Base-by-base conservation (phyloP, 1,140 invertebrate genomes). In the Mizuhopecten yessoensis region DNA sequence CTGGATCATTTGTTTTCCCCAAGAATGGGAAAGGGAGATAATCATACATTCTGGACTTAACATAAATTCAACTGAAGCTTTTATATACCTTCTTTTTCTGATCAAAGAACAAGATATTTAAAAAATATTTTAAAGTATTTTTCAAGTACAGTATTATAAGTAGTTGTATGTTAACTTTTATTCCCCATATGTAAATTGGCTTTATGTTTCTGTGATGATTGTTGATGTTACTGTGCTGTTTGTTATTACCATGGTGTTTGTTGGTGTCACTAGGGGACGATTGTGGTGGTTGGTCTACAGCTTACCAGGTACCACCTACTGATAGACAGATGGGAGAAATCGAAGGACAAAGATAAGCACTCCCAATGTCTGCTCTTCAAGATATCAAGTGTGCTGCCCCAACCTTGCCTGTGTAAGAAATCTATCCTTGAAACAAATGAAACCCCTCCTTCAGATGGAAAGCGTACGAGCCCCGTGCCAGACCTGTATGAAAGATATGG, bases 241-340 rank as follows among this genome's bases (percentile, higher is more conserved):
- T 45, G 42, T 9, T 45, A 17, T 15, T 13, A 45, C 17, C 42
- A 45, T 45, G 17, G 42, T 45, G 34, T 88, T 29, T 87, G 20
- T 75, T 42, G 23, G 33, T 88, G 33, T 75, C 88, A 91, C 3
- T 88, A 94, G 94, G 94, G 94, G 45, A 91, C 94, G 39, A 91
- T 90, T 42, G 93, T 93, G 29, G 91, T 93, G 0, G 90, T 94
- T 45, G 93, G 94, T 20, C 91, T 94, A 9, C 92, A 94, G 49
- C n/a, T 94, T 0, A 93, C 94, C 33, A 90, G 89, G 88, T 90
- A 87, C 33, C 90, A 75, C n/a, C 57, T 75, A n/a, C n/a, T 75
- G n/a, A 75, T 75, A 29, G 57, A 75, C n/a, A 75, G n/a, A 75
- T 75, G 89, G 34, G 86, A 90, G 29, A 91, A 89, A 33, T 75